These are phyloP conservation scores for Candoia aspera DNA, from an alignment of 2,113 vertebrate genomes.

Conservation along the genomic window DNA sequence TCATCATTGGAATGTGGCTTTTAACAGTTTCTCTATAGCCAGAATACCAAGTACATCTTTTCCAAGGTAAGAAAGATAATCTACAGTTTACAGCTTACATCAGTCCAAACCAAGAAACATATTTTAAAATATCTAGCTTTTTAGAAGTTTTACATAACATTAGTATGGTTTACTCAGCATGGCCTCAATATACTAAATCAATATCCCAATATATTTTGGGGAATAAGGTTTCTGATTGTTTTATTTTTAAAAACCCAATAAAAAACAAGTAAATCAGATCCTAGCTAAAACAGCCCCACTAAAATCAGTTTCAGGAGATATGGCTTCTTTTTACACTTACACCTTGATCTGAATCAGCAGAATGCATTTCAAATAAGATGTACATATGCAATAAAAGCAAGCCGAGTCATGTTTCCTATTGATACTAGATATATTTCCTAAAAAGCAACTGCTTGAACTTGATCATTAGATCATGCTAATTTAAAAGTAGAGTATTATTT, in stretches of 20 bases:
- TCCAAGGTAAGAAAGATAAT: not conserved
- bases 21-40: not conserved
- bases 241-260: not conserved
- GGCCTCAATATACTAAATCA: not conserved
- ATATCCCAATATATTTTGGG: not conserved
- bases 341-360: no score
- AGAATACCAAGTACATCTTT: not conserved
- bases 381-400: no score
- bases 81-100: not conserved
- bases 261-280: not conserved
- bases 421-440: no score
- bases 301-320: not conserved
- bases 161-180: not conserved
- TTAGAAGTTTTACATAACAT: not conserved
- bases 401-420: no score
- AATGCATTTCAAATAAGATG: no score
- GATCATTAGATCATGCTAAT: no score
- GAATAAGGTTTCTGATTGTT: not conserved
- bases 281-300: not conserved
- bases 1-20: not conserved
- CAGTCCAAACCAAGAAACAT: not conserved
- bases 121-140: not conserved
- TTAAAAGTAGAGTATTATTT: no score
- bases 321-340: no score
- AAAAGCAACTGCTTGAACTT: no score